Evolutionary conservation across 1,140 invertebrate species (phyloP).

Genomic region (Drosophila sturtevanti): DNA sequence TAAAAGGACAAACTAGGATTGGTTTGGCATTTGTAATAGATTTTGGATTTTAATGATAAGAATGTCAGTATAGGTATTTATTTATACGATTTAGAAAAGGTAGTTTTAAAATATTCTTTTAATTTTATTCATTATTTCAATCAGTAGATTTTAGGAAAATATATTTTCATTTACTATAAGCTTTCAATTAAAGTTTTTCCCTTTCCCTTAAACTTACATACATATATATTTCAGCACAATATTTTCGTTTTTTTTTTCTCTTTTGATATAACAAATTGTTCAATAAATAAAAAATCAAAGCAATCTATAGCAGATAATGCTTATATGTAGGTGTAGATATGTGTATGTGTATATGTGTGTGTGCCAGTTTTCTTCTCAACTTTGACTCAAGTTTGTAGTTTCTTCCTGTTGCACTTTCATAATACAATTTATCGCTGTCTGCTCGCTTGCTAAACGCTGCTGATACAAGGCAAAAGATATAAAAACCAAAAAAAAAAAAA

Average conservation of each 20-base stretch:
- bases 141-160: too few relatives aligned
- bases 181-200: background rate
- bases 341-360: background rate
- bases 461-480: constrained; percentile 56
- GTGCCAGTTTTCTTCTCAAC: constrained; percentile 11
- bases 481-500: constrained; percentile 40
- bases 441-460: constrained; percentile 12
- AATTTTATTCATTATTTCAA: too few relatives aligned
- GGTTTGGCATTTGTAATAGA: too few relatives aligned
- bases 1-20: too few relatives aligned
- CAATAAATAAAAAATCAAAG: constrained; percentile 9
- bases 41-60: too few relatives aligned
- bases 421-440: constrained; percentile 66
- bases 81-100: too few relatives aligned
- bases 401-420: constrained; percentile 59
- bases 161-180: background rate
- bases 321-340: too few relatives aligned
- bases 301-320: constrained; percentile 6
- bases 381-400: constrained; percentile 18
- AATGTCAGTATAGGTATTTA: too few relatives aligned
- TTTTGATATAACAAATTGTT: background rate
- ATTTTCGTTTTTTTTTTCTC: background rate
- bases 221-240: background rate
- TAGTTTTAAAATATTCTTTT: too few relatives aligned
- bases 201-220: background rate